These are phyloP conservation scores for Nemoura dubitans DNA, from an alignment of 2,888 invertebrate species.

Conservation along the genomic window DNA sequence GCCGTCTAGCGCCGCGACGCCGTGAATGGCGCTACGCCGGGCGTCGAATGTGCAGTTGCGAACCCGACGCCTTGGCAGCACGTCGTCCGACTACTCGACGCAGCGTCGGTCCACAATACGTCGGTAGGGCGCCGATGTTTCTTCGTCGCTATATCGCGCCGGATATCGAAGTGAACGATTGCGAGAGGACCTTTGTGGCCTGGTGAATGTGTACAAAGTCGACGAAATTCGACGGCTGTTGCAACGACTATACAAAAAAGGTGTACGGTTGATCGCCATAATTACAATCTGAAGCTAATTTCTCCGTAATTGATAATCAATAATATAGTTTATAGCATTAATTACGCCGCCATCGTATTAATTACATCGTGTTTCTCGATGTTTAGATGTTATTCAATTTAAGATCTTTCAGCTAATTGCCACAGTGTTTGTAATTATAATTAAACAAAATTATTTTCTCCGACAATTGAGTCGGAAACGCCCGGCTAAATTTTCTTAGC, in stretches of 20 bases:
- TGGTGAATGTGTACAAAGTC: too few species aligned
- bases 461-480: not conserved
- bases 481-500: not conserved
- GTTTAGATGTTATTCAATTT: conserved; percentile 12
- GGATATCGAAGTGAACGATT: not conserved
- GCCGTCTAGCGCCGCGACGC: conserved; percentile 22
- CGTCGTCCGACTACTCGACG: not conserved
- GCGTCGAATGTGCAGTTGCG: conserved; percentile 31
- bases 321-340: not conserved
- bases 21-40: conserved; percentile 21
- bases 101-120: not conserved
- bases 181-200: not conserved
- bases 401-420: not conserved
- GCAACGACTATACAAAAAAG: not conserved
- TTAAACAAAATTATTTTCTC: not conserved
- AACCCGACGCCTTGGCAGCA: conserved; percentile 23
- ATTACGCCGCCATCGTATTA: not conserved
- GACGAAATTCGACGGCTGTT: too few species aligned
- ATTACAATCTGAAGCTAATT: not conserved
- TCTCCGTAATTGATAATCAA: not conserved
- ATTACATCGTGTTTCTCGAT: not conserved
- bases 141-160: not conserved
- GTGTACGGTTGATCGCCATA: not conserved
- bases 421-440: not conserved
- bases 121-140: not conserved